Evolutionary conservation across 2,888 invertebrate species (phyloP).

Genomic region (Orthonevra nobilis): DNA sequence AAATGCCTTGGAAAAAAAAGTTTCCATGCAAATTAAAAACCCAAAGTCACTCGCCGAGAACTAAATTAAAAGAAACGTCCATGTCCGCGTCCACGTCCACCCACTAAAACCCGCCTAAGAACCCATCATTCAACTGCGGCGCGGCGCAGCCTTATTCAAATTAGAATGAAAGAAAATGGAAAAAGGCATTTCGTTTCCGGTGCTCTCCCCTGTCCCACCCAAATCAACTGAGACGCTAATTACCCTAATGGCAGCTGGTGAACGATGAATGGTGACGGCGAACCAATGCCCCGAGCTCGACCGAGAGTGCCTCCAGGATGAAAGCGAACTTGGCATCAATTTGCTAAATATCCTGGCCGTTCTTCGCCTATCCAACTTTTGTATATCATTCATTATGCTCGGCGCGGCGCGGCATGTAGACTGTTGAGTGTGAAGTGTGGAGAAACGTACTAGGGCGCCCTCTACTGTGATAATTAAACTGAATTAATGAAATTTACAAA

Average conservation of each 20-base stretch:
- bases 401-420: slow-evolving; percentile 1
- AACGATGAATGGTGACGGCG: too few relatives aligned
- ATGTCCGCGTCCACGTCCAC: too few relatives aligned
- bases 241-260: slow-evolving; percentile 66
- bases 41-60: slow-evolving; percentile 41
- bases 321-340: slow-evolving; percentile 63
- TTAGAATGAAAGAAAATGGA: slow-evolving; percentile 3
- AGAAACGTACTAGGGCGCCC: slow-evolving; percentile 22
- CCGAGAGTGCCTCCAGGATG: slow-evolving; percentile 28
- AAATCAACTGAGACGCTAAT: slow-evolving; percentile 66
- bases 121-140: slow-evolving; percentile 29
- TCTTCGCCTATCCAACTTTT: slow-evolving; percentile 24
- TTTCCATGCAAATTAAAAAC: slow-evolving; percentile 62
- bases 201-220: slow-evolving; percentile 49
- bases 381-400: slow-evolving; percentile 46
- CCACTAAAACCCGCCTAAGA: slow-evolving; percentile 16
- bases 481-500: slow-evolving; percentile 69
- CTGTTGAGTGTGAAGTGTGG: too few relatives aligned
- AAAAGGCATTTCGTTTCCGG: slow-evolving; percentile 32
- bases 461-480: slow-evolving; percentile 56
- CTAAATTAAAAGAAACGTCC: slow-evolving; percentile 57
- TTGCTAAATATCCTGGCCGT: slow-evolving; percentile 46
- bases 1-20: slow-evolving; percentile 58
- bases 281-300: slow-evolving; percentile 43
- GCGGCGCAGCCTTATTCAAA: slow-evolving; percentile 16